These are phyloP conservation scores for Pecten maximus DNA, from an alignment of 2,888 invertebrate species.

Conservation along the genomic window DNA sequence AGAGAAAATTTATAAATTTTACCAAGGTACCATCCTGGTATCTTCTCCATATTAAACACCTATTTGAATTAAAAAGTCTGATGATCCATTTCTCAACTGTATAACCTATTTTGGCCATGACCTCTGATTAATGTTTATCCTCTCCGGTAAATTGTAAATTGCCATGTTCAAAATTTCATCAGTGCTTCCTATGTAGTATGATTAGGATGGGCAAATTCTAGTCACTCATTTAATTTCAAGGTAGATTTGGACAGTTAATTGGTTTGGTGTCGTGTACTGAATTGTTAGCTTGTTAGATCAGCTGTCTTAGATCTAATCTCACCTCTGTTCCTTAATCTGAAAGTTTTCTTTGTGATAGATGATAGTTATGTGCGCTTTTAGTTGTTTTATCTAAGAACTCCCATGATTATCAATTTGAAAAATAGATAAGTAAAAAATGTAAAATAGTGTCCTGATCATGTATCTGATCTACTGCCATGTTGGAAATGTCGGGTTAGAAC, in stretches of 20 bases:
- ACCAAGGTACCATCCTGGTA: neutral
- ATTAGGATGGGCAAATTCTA: neutral
- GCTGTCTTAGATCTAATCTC: too few relatives aligned
- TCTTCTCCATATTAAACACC: neutral
- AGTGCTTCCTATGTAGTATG: neutral
- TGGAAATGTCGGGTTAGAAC: neutral
- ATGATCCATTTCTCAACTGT: neutral
- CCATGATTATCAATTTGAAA: too few relatives aligned
- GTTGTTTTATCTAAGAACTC: too few relatives aligned
- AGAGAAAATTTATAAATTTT: neutral
- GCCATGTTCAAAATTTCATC: neutral
- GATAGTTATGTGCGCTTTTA: too few relatives aligned
- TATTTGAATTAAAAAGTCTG: neutral
- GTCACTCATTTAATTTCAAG: slow-evolving; percentile 26
- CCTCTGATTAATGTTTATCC: neutral
- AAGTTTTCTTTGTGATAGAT: too few relatives aligned
- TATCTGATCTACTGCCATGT: neutral
- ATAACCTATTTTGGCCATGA: neutral
- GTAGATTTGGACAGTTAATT: neutral
- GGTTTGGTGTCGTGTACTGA: neutral
- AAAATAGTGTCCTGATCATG: too few relatives aligned
- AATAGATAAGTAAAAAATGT: too few relatives aligned
- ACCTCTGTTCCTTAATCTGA: too few relatives aligned
- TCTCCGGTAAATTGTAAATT: neutral
- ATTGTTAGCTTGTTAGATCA: slow-evolving; percentile 15